phyloP scores from a whole-genome alignment of 2,888 invertebrate species.

The Physocephala rufipes region DNA sequence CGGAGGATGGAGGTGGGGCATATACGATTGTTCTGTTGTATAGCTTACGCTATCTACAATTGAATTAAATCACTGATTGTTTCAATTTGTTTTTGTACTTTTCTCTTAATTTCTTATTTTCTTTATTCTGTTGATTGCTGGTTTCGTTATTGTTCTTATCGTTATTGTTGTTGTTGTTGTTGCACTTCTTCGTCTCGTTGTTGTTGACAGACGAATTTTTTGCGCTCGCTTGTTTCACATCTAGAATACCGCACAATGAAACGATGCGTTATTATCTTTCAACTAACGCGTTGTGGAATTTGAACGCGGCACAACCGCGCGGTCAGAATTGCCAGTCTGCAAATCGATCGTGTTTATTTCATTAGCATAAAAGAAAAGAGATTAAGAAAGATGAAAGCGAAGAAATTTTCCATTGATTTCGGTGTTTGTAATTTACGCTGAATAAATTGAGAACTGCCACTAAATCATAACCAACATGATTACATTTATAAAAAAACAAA shows the following conservation, averaged over 20 bases:
- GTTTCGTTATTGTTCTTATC: background rate
- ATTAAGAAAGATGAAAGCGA: background rate
- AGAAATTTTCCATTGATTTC: background rate
- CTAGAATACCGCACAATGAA: slow-evolving; percentile 22
- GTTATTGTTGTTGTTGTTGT: background rate
- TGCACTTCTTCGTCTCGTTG: no score
- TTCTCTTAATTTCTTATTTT: no score
- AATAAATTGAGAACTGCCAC: no score
- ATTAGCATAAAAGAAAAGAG: background rate
- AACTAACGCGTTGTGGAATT: slow-evolving; percentile 12
- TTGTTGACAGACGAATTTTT: slow-evolving; percentile 28
- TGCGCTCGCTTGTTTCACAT: slow-evolving; percentile 12
- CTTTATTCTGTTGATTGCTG: no score
- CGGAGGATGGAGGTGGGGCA: no score
- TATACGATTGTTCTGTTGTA: no score
- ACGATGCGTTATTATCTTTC: slow-evolving; percentile 15
- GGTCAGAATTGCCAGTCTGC: background rate
- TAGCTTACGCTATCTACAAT: slow-evolving; percentile 11
- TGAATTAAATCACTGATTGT: slow-evolving; percentile 31
- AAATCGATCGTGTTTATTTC: background rate
- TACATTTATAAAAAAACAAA: no score
- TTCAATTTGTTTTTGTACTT: no score
- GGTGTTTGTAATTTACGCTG: no score
- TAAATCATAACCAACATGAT: no score
- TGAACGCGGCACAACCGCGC: background rate